Base-by-base conservation (phyloP, 2,888 invertebrate species). In the Maniola hyperantus region DNA sequence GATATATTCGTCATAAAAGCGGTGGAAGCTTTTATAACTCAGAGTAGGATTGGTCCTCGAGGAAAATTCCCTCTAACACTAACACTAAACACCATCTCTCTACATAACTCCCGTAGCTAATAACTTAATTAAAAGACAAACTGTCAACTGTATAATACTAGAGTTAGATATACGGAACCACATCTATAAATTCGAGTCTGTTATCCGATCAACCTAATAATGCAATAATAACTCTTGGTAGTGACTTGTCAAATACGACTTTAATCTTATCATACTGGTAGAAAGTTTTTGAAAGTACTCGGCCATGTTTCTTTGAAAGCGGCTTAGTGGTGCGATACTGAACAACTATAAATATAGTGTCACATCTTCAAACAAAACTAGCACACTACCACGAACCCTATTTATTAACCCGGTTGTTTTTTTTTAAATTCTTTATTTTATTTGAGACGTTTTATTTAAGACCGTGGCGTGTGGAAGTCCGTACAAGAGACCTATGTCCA, bases 161-260 rank as follows among this genome's bases (percentile, higher is more conserved):
- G 20, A 51, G 18, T 33, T 39, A 39, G 7, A 1, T 48, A 36
- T 39, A 61, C 50, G 39, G 61, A 61, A 61, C 50, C 50, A 13
- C 8, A 8, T 7, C 15, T 34, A 42, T 42, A 50, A 20, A 20
- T 7, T 36, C 13, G 1, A 50, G 18, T n/a, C 61, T 50, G 50
- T 26, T 61, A 61, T 48, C 48, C 61, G 61, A 61, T 50, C 34
- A 59, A 39, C 50, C 50, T 51, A 51, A 50, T 61, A 61, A 51
- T 51, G 18, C 36, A 61, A 61, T 50, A 50, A 61, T 61, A 50
- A 61, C 36, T 61, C 61, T 50, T 50, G 50, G 34, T 51, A 61
- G 61, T 61, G 61, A 61, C 50, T 61, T 61, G 61, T 61, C 61
- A 61, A 61, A 61, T 61, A 61, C 61, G 61, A 61, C 18, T 34